Evolutionary conservation across 2,113 vertebrate species (phyloP), one percentile per base, ranked within the genome.

Genomic region (Cavia aperea): DNA sequence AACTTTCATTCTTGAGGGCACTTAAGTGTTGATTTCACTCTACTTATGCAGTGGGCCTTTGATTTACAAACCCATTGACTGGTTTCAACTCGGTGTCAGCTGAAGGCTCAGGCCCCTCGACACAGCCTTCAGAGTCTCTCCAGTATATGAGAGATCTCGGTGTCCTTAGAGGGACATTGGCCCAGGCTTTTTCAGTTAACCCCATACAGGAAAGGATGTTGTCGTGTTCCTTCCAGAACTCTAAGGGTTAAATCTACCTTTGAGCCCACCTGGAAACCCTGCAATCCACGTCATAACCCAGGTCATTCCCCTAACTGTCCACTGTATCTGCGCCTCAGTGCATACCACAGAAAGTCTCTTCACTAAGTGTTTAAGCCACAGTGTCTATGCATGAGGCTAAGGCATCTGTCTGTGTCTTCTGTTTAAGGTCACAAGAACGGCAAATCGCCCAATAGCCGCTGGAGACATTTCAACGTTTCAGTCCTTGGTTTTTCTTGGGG

Each of bases 341-440:
- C 10, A 31, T 87, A 24, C 18, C n/a, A 2, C 49, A 65, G 16
- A 26, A 62, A 82, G 29, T 84, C 65, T 90, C 13, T 77, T 81
- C 31, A 66, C 31, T 62, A 29, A 81, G 14, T 88, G 60, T 83
- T 81, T 89, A 92, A 81, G 51, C 75, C 15, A 58, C 33, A 60
- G 46, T 81, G 4, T 19, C 18, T 15, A 72, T 60, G 18, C 21
- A 2, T 66, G 39, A 92, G 4, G 7, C 63, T 93, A 33, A 96
- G 91, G 39, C 84, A 11, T 29, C 51, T 81, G 18, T 81, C 49
- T 94, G 1, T 93, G 95, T 91, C 95, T 96, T 96, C 39, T 86
- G 7, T 95, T 97, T 91, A 92, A 99, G 99, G 99, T 99, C 75
- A 73, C 86, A 23, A 98, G 99, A 96, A 99, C 99, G n/a, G 98